These are phyloP conservation scores for Nomada fucata DNA, from an alignment of 2,888 invertebrate genomes.

Conservation along the genomic window DNA sequence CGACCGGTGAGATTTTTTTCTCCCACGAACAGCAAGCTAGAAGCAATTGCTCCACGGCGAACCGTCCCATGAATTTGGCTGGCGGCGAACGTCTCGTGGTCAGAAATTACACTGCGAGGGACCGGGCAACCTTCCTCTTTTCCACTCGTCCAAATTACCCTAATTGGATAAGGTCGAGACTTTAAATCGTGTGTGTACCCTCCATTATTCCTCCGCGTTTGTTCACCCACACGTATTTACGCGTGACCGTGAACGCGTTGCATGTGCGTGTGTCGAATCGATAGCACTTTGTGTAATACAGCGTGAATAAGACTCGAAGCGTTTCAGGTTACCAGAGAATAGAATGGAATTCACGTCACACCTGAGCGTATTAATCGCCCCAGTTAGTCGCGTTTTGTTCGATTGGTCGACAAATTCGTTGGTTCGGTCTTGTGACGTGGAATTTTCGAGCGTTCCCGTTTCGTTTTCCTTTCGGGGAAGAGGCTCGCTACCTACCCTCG, in stretches of 20 bases:
- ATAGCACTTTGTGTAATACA: conserved; percentile 53
- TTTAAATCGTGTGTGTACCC: not conserved
- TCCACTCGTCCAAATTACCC: conserved; percentile 43
- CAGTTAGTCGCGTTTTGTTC: not conserved
- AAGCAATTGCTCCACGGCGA: not conserved
- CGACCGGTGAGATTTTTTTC: not conserved
- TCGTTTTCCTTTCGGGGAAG: not conserved
- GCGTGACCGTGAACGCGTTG: not conserved
- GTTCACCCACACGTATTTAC: not conserved
- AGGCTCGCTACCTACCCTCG: not conserved
- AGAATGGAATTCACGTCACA: conserved; percentile 8
- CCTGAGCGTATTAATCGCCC: conserved; percentile 21
- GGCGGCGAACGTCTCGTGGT: conserved; percentile 9
- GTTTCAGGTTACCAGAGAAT: conserved; percentile 33
- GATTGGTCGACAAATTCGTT: not conserved
- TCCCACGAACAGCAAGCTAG: not conserved
- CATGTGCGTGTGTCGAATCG: conserved; percentile 45
- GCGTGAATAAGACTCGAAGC: conserved; percentile 33
- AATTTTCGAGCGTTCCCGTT: not conserved
- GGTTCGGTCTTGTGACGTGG: not conserved
- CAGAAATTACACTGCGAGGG: conserved; percentile 29
- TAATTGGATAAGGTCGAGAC: conserved; percentile 50
- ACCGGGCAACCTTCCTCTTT: conserved; percentile 21
- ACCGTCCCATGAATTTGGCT: conserved; percentile 35
- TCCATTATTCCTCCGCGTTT: too few species aligned